phyloP scores from a whole-genome alignment of 2,113 vertebrate species.

The Microcebus murinus region DNA sequence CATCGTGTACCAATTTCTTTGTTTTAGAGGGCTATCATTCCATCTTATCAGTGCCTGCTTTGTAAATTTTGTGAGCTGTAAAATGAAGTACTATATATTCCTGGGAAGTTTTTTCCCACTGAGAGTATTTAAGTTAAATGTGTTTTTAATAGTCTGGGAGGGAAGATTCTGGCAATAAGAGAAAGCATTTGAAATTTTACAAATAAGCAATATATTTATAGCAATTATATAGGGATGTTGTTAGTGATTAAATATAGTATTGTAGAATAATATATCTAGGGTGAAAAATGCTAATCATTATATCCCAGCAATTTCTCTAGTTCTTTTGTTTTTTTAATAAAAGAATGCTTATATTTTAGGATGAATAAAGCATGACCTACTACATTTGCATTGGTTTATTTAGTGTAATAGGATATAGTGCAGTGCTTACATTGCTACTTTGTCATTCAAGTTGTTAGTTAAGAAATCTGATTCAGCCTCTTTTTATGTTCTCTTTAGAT shows the following conservation, averaged over 20 bases:
- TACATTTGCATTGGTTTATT: background rate
- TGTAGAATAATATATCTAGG: conserved; percentile 39
- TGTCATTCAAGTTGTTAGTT: conserved; percentile 27
- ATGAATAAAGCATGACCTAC: background rate
- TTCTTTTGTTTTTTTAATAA: conserved; percentile 31
- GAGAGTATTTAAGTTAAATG: conserved; percentile 61
- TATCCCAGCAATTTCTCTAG: background rate
- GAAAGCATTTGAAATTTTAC: conserved; percentile 53
- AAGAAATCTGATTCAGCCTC: background rate
- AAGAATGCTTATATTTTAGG: conserved; percentile 33
- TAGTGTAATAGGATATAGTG: background rate
- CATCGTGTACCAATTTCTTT: background rate
- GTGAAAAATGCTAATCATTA: conserved; percentile 7
- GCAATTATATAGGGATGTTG: conserved; percentile 9
- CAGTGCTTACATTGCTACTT: background rate
- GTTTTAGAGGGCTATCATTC: conserved; percentile 21
- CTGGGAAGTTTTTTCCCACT: background rate
- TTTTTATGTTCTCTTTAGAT: conserved; percentile 16
- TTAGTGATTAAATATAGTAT: conserved; percentile 59
- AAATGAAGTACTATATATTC: conserved; percentile 62
- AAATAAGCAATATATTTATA: conserved; percentile 58
- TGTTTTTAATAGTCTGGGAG: conserved; percentile 52
- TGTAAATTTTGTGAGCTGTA: conserved; percentile 68
- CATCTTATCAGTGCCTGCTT: conserved; percentile 41
- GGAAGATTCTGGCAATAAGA: conserved; percentile 58